Percentiles rank a stretch among this genome's conserved stretches.
phyloP scores from a whole-genome alignment of 2,888 invertebrate genomes.

The Crepidodera aurea region DNA sequence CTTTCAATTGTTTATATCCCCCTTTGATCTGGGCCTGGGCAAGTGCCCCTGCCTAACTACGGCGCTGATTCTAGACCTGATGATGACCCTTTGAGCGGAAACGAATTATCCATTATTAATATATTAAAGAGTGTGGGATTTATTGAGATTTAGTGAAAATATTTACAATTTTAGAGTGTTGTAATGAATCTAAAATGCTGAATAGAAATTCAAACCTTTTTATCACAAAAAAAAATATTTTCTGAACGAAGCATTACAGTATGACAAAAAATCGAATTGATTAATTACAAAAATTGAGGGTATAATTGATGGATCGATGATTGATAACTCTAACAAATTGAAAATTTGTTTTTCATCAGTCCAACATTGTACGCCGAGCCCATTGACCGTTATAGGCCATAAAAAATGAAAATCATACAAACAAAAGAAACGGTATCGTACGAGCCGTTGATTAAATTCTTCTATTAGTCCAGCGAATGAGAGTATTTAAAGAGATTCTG shows the following conservation, averaged over 20 bases:
- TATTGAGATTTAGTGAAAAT: too few relatives aligned
- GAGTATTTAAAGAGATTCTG: too few relatives aligned
- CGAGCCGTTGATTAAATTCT: slow-evolving; percentile 13
- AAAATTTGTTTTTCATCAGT: slow-evolving; percentile 16
- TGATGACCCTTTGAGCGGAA: too few relatives aligned
- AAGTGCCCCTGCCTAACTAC: too few relatives aligned
- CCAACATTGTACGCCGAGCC: slow-evolving; percentile 5
- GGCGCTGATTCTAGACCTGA: too few relatives aligned
- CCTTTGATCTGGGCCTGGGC: too few relatives aligned
- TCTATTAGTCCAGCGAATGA: not conserved
- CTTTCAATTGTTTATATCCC: too few relatives aligned
- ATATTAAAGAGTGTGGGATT: too few relatives aligned
- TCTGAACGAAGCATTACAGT: not conserved
- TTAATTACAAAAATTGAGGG: not conserved
- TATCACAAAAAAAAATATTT: not conserved
- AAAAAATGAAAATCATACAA: slow-evolving; percentile 9
- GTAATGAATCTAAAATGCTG: too few relatives aligned
- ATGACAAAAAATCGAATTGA: not conserved
- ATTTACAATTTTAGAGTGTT: too few relatives aligned
- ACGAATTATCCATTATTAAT: too few relatives aligned
- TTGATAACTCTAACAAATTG: slow-evolving; percentile 10
- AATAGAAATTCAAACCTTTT: too few relatives aligned
- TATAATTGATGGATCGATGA: slow-evolving; percentile 1
- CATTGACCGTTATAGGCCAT: not conserved
- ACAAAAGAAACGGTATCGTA: slow-evolving; percentile 7